phyloP scores from a whole-genome alignment of 1,140 invertebrate species.

The Ips typographus region DNA sequence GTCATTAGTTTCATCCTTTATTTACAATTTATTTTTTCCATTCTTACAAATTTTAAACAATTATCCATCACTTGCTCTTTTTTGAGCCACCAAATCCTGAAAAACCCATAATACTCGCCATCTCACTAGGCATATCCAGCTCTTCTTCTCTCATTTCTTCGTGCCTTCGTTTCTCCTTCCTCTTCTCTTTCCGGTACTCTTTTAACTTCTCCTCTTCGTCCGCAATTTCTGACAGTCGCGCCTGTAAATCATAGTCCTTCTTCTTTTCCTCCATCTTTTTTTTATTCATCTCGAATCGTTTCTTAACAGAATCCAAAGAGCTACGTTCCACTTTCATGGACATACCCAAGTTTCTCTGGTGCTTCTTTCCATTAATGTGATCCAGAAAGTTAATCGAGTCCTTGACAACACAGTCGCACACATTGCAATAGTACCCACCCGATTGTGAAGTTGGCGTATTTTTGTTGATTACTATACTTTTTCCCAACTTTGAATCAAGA shows the following conservation, averaged over 20 bases:
- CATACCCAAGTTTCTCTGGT: constrained; percentile 91
- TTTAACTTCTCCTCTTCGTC: constrained; percentile 97
- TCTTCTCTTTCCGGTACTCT: constrained; percentile 87
- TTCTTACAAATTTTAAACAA: too few relatives aligned
- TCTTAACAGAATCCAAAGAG: constrained; percentile 92
- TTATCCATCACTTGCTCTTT: constrained; percentile 32
- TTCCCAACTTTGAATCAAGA: constrained; percentile 95
- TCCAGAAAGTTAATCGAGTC: constrained; percentile 99
- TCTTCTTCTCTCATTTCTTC: constrained; percentile 70
- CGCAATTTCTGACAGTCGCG: constrained; percentile 87
- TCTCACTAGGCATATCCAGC: constrained; percentile 67
- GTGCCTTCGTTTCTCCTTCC: constrained; percentile 87
- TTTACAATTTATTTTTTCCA: too few relatives aligned
- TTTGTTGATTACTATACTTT: constrained; percentile 97
- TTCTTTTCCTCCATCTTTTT: constrained; percentile 94
- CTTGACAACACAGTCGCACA: constrained; percentile 99
- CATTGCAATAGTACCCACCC: constrained; percentile 99
- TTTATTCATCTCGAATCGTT: constrained; percentile 91
- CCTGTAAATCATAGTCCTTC: constrained; percentile 94
- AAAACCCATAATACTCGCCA: constrained; percentile 97
- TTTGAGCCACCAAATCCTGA: constrained; percentile 93
- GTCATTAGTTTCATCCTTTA: too few relatives aligned
- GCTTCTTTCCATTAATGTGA: constrained; percentile 99
- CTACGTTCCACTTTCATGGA: constrained; percentile 98
- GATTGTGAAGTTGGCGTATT: constrained; percentile 95